These are phyloP conservation scores for Cryptoleucopteryx plumbea DNA, from an alignment of 2,113 vertebrate species.

Conservation along the genomic window DNA sequence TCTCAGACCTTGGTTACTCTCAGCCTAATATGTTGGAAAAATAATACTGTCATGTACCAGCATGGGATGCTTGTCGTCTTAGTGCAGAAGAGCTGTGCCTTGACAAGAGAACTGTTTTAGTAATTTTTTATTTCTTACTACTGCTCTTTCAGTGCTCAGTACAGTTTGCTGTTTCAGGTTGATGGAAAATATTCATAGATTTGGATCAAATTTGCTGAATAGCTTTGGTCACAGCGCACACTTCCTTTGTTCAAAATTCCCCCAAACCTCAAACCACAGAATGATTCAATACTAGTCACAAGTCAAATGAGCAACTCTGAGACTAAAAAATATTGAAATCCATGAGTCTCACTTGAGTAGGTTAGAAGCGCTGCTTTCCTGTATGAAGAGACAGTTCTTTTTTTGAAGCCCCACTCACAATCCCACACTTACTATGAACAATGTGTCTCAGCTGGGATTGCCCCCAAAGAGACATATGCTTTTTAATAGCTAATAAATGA, in stretches of 20 bases:
- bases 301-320: background rate
- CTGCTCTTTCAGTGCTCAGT: background rate
- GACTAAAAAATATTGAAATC: background rate
- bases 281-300: background rate
- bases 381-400: background rate
- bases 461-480: background rate
- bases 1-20: background rate
- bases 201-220: background rate
- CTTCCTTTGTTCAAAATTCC: background rate
- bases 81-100: background rate
- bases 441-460: background rate
- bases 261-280: background rate
- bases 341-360: background rate
- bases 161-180: background rate
- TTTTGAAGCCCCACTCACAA: background rate
- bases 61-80: background rate
- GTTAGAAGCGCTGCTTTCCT: background rate
- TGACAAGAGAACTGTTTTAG: background rate
- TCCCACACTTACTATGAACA: background rate
- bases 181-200: background rate
- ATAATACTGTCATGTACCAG: background rate
- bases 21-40: background rate
- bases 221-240: background rate
- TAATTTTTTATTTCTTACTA: background rate
- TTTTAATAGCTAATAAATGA: background rate